Conservation (phyloP, 1,140 invertebrate genomes). For the Aphelenchoides besseyi region DNA sequence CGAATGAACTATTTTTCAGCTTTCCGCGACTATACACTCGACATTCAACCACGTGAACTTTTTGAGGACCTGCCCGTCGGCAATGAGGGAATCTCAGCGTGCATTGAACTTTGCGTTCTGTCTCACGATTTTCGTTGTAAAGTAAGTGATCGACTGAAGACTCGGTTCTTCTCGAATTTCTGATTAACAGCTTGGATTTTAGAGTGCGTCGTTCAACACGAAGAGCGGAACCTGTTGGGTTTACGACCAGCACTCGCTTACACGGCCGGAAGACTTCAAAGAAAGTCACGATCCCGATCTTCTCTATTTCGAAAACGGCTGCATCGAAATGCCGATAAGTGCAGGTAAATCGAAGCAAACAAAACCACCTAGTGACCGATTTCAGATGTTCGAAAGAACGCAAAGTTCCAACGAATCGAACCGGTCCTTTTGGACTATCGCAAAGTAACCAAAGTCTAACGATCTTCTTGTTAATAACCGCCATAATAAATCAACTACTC, state of each 20-base stretch:
- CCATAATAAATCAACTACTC: background rate
- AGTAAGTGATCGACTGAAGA: constrained; percentile 6
- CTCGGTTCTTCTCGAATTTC: background rate
- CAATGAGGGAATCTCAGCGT: constrained; percentile 19
- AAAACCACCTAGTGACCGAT: background rate
- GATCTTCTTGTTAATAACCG: background rate
- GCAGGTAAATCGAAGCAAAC: background rate
- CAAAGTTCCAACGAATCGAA: constrained; percentile 6
- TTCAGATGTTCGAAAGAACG: background rate
- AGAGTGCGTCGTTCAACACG: constrained; percentile 26
- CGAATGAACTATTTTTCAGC: no score
- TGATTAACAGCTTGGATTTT: background rate
- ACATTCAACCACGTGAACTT: constrained; percentile 23
- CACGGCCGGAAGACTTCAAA: constrained; percentile 13
- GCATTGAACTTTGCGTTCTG: constrained; percentile 29
- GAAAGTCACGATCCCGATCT: background rate
- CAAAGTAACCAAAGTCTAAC: constrained; percentile 6
- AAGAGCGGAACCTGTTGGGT: constrained; percentile 11
- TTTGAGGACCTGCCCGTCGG: constrained; percentile 23
- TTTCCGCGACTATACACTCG: constrained; percentile 24
- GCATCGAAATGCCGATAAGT: constrained; percentile 4
- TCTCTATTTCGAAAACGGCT: constrained; percentile 30
- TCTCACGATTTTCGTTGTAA: constrained; percentile 21
- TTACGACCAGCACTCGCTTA: constrained; percentile 17
- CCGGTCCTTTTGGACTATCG: constrained; percentile 12